Evolutionary conservation across 2,888 invertebrate genomes (phyloP).

Genomic region (Pemphredon lugubris): DNA sequence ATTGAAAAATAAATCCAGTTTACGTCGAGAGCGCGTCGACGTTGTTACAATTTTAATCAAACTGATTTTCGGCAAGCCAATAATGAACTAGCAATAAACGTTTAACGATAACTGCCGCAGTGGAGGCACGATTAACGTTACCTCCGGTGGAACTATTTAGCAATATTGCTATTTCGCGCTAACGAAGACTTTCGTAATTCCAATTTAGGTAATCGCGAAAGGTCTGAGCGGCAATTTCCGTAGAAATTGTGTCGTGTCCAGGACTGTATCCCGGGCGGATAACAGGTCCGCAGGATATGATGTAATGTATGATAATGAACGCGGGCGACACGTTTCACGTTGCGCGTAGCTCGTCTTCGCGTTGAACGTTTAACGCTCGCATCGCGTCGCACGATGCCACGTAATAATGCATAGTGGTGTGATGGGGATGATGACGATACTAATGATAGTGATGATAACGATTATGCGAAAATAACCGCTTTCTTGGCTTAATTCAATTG

Average conservation of each 20-base stretch:
- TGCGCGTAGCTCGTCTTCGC: constrained; percentile 9
- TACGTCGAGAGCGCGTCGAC: too few relatives aligned
- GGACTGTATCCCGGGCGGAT: constrained; percentile 26
- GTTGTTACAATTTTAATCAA: too few relatives aligned
- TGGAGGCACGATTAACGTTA: too few relatives aligned
- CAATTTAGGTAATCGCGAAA: not conserved
- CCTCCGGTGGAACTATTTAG: too few relatives aligned
- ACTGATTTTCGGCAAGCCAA: too few relatives aligned
- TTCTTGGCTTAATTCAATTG: too few relatives aligned
- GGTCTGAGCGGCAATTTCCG: not conserved
- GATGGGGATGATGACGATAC: not conserved
- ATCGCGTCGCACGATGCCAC: not conserved
- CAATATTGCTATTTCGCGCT: too few relatives aligned
- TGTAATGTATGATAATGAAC: constrained; percentile 46
- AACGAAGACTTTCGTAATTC: too few relatives aligned
- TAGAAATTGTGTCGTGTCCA: constrained; percentile 16
- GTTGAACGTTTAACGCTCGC: constrained; percentile 3
- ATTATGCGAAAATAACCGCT: not conserved
- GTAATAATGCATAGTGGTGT: not conserved
- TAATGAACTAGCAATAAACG: too few relatives aligned
- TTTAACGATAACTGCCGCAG: too few relatives aligned
- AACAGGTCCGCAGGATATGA: constrained; percentile 43
- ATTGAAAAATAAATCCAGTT: too few relatives aligned
- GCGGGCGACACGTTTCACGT: constrained; percentile 30
- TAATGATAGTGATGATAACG: too few relatives aligned